Percentiles rank a stretch among this genome's conserved stretches.
phyloP scores from a whole-genome alignment of 2,113 vertebrate genomes.

The Tricholaema leucomelas region DNA sequence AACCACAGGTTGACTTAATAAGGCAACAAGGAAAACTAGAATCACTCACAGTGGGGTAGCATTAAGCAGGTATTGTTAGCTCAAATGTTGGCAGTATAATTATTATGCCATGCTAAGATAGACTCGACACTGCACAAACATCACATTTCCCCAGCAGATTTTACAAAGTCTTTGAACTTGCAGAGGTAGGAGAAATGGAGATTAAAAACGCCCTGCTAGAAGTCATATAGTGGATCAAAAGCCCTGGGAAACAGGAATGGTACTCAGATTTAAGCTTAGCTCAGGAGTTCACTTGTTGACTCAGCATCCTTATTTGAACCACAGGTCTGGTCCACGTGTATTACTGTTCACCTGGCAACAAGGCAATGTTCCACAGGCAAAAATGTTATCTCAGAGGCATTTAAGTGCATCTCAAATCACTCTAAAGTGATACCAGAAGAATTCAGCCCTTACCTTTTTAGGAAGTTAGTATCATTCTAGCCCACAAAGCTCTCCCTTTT shows the following conservation, averaged over 20 bases:
- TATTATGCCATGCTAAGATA: neutral
- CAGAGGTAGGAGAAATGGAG: neutral
- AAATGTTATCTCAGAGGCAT: neutral
- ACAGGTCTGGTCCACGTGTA: fast-evolving
- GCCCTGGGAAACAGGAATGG: neutral
- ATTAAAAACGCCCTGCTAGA: neutral
- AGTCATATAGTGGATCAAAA: neutral
- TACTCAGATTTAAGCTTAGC: neutral
- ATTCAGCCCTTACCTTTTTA: neutral
- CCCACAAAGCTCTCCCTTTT: neutral
- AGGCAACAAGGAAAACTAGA: slow-evolving; percentile 26
- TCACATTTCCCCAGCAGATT: slow-evolving; percentile 10
- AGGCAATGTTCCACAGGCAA: neutral
- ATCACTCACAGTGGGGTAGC: slow-evolving; percentile 23
- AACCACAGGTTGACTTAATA: slow-evolving; percentile 26
- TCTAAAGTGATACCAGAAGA: neutral
- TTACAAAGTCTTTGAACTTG: neutral
- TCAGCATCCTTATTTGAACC: neutral
- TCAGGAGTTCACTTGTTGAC: neutral
- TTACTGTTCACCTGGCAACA: neutral
- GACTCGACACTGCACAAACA: neutral
- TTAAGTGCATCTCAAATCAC: neutral
- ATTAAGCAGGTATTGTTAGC: neutral
- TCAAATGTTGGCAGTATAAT: slow-evolving; percentile 1
- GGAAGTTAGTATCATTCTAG: neutral